phyloP scores from a whole-genome alignment of 2,888 invertebrate species.

The Drosophila limbata region DNA sequence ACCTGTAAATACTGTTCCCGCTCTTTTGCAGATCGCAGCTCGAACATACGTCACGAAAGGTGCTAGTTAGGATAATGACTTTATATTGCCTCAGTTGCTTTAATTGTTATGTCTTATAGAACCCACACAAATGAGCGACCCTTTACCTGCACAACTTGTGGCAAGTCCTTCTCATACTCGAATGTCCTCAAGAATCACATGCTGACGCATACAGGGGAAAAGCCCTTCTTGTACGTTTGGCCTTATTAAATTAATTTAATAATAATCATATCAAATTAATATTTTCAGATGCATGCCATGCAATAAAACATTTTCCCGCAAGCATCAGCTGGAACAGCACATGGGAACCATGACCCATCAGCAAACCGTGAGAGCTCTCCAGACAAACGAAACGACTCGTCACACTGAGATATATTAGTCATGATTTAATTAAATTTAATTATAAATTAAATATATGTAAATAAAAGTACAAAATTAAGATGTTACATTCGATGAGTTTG shows the following conservation, averaged over 20 bases:
- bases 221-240: slow-evolving; percentile 79
- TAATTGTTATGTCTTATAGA: slow-evolving; percentile 50
- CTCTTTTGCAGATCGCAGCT: slow-evolving; percentile 85
- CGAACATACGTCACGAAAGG: slow-evolving; percentile 85
- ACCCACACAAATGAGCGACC: slow-evolving; percentile 85
- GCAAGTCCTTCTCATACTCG: slow-evolving; percentile 85
- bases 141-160: slow-evolving; percentile 83
- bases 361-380: slow-evolving; percentile 73
- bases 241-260: background rate
- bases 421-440: slow-evolving; percentile 36
- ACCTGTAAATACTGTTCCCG: slow-evolving; percentile 84
- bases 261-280: background rate
- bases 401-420: slow-evolving; percentile 68
- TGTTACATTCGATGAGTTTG: slow-evolving; percentile 1
- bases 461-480: slow-evolving; percentile 52
- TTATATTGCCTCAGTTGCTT: background rate
- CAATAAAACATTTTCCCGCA: slow-evolving; percentile 84
- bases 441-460: slow-evolving; percentile 37
- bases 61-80: slow-evolving; percentile 23
- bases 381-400: slow-evolving; percentile 43
- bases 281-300: slow-evolving; percentile 80
- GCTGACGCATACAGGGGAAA: slow-evolving; percentile 84
- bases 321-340: slow-evolving; percentile 84
- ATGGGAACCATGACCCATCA: slow-evolving; percentile 83
- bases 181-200: slow-evolving; percentile 85